A percentile compares a stretch with the other conserved stretches of the same genome.
Evolutionary conservation across 2,113 vertebrate genomes (phyloP).

Genomic region (Tetraodon nigroviridis): DNA sequence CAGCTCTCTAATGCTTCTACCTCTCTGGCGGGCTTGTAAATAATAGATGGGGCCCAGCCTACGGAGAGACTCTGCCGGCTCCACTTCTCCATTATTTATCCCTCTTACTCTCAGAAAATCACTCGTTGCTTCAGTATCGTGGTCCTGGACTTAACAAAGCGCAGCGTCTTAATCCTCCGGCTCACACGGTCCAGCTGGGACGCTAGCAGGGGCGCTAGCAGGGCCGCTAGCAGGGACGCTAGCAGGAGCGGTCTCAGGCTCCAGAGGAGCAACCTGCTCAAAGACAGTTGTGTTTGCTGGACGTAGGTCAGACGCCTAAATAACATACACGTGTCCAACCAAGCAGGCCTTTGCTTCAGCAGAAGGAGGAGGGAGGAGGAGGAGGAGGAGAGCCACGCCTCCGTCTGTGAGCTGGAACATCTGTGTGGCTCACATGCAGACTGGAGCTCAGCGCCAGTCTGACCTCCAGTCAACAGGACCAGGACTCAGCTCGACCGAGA

Average conservation of each 20-base stretch:
- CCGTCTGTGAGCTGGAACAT: too few species aligned
- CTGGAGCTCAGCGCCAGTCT: too few species aligned
- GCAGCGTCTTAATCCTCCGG: conserved; percentile 17
- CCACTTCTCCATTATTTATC: conserved; percentile 59
- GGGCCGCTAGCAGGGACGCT: conserved; percentile 16
- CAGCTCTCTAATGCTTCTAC: conserved; percentile 36
- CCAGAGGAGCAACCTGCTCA: background rate
- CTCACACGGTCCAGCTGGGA: conserved; percentile 24
- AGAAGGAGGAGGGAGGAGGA: too few species aligned
- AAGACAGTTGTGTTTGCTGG: background rate
- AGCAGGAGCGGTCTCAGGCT: conserved; percentile 3
- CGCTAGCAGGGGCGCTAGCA: conserved; percentile 23
- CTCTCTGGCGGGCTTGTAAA: conserved; percentile 58
- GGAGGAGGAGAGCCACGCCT: too few species aligned
- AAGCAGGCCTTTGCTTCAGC: too few species aligned
- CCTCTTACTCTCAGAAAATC: conserved; percentile 37
- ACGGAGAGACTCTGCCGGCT: conserved; percentile 41
- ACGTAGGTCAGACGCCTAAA: background rate
- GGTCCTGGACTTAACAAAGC: conserved; percentile 8
- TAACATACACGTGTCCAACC: too few species aligned
- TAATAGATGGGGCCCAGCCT: conserved; percentile 67
- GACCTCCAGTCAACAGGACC: too few species aligned
- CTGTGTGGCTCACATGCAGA: too few species aligned
- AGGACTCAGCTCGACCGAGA: too few species aligned
- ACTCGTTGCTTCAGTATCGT: conserved; percentile 40